Evolutionary conservation across 1,140 invertebrate genomes (phyloP).

Genomic region (Pygmarrhopalites habei): DNA sequence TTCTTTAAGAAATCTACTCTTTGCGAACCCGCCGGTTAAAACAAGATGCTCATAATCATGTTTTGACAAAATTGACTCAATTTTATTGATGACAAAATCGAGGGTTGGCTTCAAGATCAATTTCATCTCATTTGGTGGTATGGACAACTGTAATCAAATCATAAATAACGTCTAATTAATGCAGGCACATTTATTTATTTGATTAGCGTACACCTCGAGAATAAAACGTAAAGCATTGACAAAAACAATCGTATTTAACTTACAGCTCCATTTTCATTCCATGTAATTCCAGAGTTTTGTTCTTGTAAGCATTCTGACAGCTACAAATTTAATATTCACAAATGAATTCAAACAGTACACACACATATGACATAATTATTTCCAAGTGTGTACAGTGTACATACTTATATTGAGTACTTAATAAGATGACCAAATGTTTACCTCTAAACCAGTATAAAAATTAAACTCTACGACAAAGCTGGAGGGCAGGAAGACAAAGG

Average conservation of each 20-base stretch:
- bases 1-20: constrained; percentile 23
- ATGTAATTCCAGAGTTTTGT: constrained; percentile 24
- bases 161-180: too few relatives aligned
- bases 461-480: constrained; percentile 34
- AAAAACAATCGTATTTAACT: too few relatives aligned
- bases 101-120: constrained; percentile 27
- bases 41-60: constrained; percentile 25
- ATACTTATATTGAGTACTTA: too few relatives aligned
- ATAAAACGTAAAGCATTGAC: too few relatives aligned
- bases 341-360: not conserved
- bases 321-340: too few relatives aligned
- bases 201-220: too few relatives aligned
- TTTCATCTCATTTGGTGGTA: constrained; percentile 29
- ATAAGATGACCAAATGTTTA: too few relatives aligned
- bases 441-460: constrained; percentile 34
- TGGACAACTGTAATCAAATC: too few relatives aligned
- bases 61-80: constrained; percentile 17
- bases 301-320: constrained; percentile 18
- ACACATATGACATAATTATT: not conserved
- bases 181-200: too few relatives aligned
- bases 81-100: constrained; percentile 29
- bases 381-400: not conserved
- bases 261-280: constrained; percentile 36
- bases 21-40: constrained; percentile 30
- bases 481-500: constrained; percentile 33